Conservation (phyloP, 2,113 vertebrate genomes). For the Scophthalmus maximus region DNA sequence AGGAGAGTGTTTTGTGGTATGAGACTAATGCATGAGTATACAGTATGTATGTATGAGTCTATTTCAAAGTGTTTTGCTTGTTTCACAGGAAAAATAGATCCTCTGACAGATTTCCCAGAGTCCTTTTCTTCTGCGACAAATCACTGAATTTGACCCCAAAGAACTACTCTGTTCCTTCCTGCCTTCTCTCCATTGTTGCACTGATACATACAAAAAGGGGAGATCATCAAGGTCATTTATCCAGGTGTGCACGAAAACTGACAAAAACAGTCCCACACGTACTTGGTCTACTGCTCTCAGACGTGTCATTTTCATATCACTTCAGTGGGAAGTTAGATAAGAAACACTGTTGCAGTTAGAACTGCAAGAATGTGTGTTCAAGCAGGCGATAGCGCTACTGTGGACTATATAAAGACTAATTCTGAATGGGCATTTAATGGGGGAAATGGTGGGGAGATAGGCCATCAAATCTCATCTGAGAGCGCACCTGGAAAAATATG, state of each 20-base stretch:
- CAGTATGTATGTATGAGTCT: constrained; percentile 18
- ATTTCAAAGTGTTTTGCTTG: constrained; percentile 43
- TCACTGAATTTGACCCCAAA: constrained; percentile 21
- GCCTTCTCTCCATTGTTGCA: constrained; percentile 2
- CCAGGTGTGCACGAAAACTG: constrained; percentile 26
- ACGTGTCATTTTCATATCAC: constrained; percentile 43
- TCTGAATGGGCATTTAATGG: constrained; percentile 27
- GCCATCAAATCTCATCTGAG: constrained; percentile 35
- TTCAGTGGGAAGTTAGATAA: constrained; percentile 57
- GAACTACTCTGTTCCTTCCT: not conserved
- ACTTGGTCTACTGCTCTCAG: constrained; percentile 21
- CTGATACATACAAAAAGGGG: not conserved
- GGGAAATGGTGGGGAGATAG: constrained; percentile 45
- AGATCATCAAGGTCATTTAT: constrained; percentile 51
- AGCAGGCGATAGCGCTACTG: constrained; percentile 36
- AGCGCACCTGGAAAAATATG: constrained; percentile 56
- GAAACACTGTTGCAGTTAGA: constrained; percentile 22
- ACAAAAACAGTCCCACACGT: constrained; percentile 10
- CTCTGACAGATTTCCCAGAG: constrained; percentile 35
- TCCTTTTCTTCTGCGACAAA: constrained; percentile 16
- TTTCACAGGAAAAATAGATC: constrained; percentile 43
- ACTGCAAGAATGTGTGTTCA: constrained; percentile 43
- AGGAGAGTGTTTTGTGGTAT: constrained; percentile 51
- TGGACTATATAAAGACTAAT: constrained; percentile 28
- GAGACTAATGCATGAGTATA: constrained; percentile 43